These are phyloP conservation scores for Scolopax rusticola DNA, from an alignment of 2,797 vertebrate genomes.

Conservation along the genomic window DNA sequence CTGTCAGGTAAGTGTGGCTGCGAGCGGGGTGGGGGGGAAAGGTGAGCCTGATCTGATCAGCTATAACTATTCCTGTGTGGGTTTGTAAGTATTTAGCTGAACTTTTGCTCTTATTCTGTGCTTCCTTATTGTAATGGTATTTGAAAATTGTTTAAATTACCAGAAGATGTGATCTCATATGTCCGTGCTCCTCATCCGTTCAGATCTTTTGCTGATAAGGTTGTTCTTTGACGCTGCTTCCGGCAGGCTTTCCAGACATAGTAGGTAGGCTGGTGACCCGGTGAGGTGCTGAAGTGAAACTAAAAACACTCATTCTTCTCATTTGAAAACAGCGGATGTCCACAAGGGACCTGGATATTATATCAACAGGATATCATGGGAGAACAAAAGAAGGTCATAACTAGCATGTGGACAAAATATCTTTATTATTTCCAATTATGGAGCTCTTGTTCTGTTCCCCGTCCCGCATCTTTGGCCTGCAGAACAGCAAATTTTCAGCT, in stretches of 20 bases:
- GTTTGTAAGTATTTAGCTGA: background rate
- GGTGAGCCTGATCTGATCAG: background rate
- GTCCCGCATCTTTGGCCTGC: background rate
- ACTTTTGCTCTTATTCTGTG: background rate
- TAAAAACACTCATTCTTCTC: background rate
- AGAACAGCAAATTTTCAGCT: background rate
- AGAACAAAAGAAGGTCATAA: conserved; percentile 52
- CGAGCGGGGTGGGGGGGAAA: background rate
- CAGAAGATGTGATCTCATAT: conserved; percentile 51
- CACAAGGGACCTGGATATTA: conserved; percentile 20
- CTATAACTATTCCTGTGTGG: background rate
- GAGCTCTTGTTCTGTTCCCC: background rate
- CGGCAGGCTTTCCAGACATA: background rate
- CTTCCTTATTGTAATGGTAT: background rate
- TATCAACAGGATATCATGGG: conserved; percentile 60
- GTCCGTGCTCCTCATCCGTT: background rate
- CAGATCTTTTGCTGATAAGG: conserved; percentile 48
- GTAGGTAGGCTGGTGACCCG: background rate
- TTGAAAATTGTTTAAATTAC: background rate
- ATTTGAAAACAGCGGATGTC: conserved; percentile 36
- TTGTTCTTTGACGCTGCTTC: background rate
- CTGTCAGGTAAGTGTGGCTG: background rate
- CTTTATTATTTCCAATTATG: conserved; percentile 46
- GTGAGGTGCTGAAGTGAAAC: conserved; percentile 45
- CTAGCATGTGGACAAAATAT: background rate